Base-by-base conservation (phyloP, 2,888 invertebrate genomes). In the Drosophila phalerata region DNA sequence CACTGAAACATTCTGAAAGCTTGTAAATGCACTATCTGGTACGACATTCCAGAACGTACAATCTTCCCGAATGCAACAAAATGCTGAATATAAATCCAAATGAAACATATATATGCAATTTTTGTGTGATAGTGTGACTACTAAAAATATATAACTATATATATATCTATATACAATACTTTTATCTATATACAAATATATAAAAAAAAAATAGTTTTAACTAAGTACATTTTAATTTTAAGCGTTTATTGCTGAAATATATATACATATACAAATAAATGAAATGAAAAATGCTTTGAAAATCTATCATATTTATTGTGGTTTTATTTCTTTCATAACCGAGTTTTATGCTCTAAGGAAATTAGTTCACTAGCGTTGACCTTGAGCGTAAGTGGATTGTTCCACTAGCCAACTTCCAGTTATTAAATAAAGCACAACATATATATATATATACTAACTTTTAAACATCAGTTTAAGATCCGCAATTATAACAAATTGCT, bases 1-100 rank as follows among this genome's bases (percentile, higher is more conserved):
- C 98, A 98, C 94, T 94, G 94, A 93, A 93, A 93, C 85, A 85
- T 89, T 90, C 92, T 91, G 91, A 92, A 92, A 94, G 94, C 94
- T 95, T 98, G 98, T 98, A 98, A 98, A 98, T 98, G 98, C 98
- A 98, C 98, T 97, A 98, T 98, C 98, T 98, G 98, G 98, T 98
- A 98, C 98, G 97, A 97, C 97, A 97, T 96, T 95, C 96, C 96
- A 95, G 94, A 93, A 94, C 93, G 94, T 94, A 92, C 93, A 93
- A 89, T 93, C 93, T 91, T 87, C 85, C 80, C 83, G 67, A 74
- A 79, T 79, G 71, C 74, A 79, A 72, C 55, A 81, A 73, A 86
- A 79, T 81, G 80, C 73, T 69, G 69, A 80, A 70, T 58, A 71
- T 60, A 17, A 47, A 22, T 22, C 38, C 42, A 49, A 49, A 73